Evolutionary conservation across 1,140 invertebrate genomes (phyloP), one percentile per base, ranked within the genome.

Genomic region (Drosophila seguyi): DNA sequence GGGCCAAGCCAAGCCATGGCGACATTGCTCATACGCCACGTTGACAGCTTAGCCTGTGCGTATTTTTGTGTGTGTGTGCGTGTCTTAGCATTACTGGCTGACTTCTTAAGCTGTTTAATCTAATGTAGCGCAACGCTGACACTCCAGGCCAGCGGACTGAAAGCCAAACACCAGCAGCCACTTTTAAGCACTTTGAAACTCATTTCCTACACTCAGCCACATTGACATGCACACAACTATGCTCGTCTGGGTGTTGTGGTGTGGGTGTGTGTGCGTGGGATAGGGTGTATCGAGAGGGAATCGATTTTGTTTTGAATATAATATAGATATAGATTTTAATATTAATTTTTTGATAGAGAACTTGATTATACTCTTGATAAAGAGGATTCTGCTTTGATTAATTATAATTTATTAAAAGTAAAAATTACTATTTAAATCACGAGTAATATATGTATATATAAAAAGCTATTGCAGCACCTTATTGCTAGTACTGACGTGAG

Each of bases 71-170:
- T 58, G 27, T 71, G 53, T 67, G 41, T 53, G 62, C 45, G 39
- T 69, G 65, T 47, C 60, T 78, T 48, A n/a, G 44, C 53, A 60
- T 79, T 50, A 62, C 68, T 72, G 59, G 67, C 67, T 90, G 85
- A 85, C 85, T 88, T 88, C 66, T 81, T 90, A 61, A 81, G 81
- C 85, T 84, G 79, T 85, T 88, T 90, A 84, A 88, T 90, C 81
- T 78, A 84, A 84, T 80, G 68, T 85, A 81, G 77, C 81, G 77
- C 66, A 72, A 66, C 68, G 69, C 63, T 69, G 67, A 71, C 69
- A 78, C 76, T 71, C 67, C 76, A 67, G 67, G 41, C 73, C 68
- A 71, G 31, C 65, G 67, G 65, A 75, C 65, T 75, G 60, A 59
- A 71, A 74, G 76, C 69, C 79, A 67, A 78, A 67, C 63, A 76